phyloP scores from a whole-genome alignment of 35 echinoderm and acorn worm genomes.

The Heliocidaris tuberculata region DNA sequence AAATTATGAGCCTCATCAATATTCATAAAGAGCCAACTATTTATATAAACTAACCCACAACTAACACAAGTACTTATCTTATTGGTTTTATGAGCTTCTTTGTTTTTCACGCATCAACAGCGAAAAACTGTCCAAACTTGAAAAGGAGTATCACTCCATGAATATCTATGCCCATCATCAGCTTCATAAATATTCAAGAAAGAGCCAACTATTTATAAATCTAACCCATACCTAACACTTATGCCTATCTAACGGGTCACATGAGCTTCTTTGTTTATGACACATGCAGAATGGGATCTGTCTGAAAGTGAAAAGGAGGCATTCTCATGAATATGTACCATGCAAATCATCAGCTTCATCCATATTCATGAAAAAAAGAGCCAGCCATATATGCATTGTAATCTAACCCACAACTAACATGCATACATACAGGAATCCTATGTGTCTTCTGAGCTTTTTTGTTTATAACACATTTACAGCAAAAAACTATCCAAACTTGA shows the following conservation, averaged over 20 bases:
- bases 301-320: too few relatives aligned
- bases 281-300: too few relatives aligned
- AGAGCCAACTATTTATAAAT: neutral
- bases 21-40: conserved; percentile 31
- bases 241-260: too few relatives aligned
- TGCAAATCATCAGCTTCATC: conserved; percentile 16
- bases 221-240: too few relatives aligned
- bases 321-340: too few relatives aligned
- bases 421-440: neutral
- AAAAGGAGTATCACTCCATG: conserved; percentile 58
- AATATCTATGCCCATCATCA: too few relatives aligned
- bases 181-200: neutral
- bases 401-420: too few relatives aligned
- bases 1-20: conserved; percentile 7
- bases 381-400: neutral
- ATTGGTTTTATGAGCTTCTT: conserved; percentile 42
- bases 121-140: conserved; percentile 70
- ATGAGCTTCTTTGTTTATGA: too few relatives aligned
- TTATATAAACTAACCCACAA: neutral
- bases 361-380: neutral
- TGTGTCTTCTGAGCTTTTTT: conserved; percentile 39
- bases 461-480: conserved; percentile 49
- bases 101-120: conserved; percentile 51
- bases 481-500: conserved; percentile 75
- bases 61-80: neutral